Evolutionary conservation across 2,888 invertebrate genomes (phyloP).

Genomic region (Lepetodrilus schrolli): DNA sequence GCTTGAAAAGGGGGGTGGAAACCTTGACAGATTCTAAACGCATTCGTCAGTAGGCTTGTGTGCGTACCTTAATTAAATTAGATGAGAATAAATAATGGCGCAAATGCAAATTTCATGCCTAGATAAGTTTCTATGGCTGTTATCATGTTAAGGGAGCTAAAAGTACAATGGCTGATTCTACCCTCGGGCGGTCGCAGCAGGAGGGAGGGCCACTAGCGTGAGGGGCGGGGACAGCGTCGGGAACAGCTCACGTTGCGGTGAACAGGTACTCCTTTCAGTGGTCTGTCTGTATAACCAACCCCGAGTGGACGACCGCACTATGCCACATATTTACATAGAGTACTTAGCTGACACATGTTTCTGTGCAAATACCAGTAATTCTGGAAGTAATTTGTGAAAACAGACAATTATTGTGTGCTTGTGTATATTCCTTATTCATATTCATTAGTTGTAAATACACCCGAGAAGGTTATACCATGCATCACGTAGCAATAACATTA

Average conservation of each 20-base stretch:
- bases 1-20: conserved; percentile 26
- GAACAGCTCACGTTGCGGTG: conserved; percentile 38
- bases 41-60: conserved; percentile 19
- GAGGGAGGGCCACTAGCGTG: conserved; percentile 4
- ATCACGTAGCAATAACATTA: no score
- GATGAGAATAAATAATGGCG: conserved; percentile 42
- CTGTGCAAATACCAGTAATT: no score
- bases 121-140: conserved; percentile 40
- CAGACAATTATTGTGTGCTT: no score
- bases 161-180: conserved; percentile 40
- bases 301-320: no score
- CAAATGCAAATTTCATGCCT: conserved; percentile 41
- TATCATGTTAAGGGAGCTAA: conserved; percentile 28
- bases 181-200: conserved; percentile 30
- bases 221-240: conserved; percentile 37
- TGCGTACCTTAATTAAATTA: conserved; percentile 45
- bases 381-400: no score
- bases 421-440: no score
- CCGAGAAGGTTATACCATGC: no score
- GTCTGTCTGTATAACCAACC: no score
- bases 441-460: no score
- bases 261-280: conserved; percentile 24
- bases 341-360: no score
- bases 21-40: conserved; percentile 5
- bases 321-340: no score